phyloP scores from a whole-genome alignment of 2,888 invertebrate species.

The Hemicrepidius hirtus region DNA sequence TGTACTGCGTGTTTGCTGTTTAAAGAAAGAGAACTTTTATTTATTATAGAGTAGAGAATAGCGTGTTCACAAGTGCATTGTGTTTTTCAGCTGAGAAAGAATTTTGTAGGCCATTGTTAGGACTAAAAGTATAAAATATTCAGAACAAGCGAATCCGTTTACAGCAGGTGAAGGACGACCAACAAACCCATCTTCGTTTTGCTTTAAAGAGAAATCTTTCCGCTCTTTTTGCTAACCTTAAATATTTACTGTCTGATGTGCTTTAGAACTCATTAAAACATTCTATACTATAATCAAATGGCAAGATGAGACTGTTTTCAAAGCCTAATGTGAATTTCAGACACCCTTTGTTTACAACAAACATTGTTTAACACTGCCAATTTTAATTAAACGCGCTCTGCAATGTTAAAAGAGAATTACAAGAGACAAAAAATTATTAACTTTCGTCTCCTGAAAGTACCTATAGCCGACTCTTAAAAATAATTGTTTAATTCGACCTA shows the following conservation, averaged over 20 bases:
- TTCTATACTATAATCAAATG: constrained; percentile 10
- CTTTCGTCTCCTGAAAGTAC: too few relatives aligned
- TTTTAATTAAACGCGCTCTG: too few relatives aligned
- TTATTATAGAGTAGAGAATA: constrained; percentile 33
- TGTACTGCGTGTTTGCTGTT: constrained; percentile 17
- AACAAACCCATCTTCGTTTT: neutral
- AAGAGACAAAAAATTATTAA: too few relatives aligned
- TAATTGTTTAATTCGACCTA: too few relatives aligned
- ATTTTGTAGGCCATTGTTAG: constrained; percentile 6
- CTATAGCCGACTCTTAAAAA: too few relatives aligned
- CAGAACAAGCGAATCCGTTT: constrained; percentile 1
- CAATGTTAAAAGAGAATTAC: too few relatives aligned
- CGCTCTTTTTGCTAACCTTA: neutral
- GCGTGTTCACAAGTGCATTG: constrained; percentile 34
- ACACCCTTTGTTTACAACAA: neutral
- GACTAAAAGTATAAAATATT: neutral
- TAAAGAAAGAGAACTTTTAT: constrained; percentile 25
- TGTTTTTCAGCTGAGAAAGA: constrained; percentile 6
- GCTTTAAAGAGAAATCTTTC: constrained; percentile 2
- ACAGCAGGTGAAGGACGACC: neutral
- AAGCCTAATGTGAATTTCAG: neutral
- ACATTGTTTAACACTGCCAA: neutral
- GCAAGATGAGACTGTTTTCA: neutral
- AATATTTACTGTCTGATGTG: constrained; percentile 11
- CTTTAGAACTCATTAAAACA: constrained; percentile 10